Evolutionary conservation across 1,140 invertebrate genomes (phyloP), one percentile per base, ranked within the genome.

Genomic region (Ctenoplectra terminalis): DNA sequence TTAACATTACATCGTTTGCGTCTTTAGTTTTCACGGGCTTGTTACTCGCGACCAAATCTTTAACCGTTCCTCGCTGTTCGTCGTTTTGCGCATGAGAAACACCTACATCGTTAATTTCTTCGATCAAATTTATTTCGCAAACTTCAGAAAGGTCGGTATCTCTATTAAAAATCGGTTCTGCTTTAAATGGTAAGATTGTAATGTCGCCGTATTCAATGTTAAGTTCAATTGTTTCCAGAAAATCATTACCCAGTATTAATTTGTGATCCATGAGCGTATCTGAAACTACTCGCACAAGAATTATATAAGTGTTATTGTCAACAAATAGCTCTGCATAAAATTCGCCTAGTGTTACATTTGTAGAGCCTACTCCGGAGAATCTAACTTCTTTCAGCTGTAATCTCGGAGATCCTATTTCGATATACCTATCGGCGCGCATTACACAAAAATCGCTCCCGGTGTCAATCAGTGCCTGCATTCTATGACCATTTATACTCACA

Each of bases 171-270:
- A n/a, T n/a, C n/a, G n/a, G n/a, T n/a, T n/a, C n/a, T n/a, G n/a
- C n/a, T n/a, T n/a, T n/a, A n/a, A n/a, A n/a, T n/a, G n/a, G n/a
- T n/a, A n/a, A n/a, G n/a, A n/a, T n/a, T n/a, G n/a, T n/a, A n/a
- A n/a, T n/a, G n/a, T n/a, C n/a, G n/a, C n/a, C n/a, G n/a, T n/a
- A 67, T n/a, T 60, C 74, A 26, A 71, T 48, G 37, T n/a, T 77
- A 64, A 77, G 20, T 58, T 77, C 69, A 20, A 76, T 61, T 31
- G n/a, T 48, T 17, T 67, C 70, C 1, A 60, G 58, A 31, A 85
- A 85, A 26, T 85, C 75, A 26, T 66, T 69, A 17, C 50, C 72
- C n/a, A 86, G 56, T n/a, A 83, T 64, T 50, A 83, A 77, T 34
- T 60, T 78, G 34, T 74, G 61, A 26, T 37, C 58, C 43, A 64